Base-by-base conservation (phyloP, 1,140 invertebrate genomes). In the Hycleus cichorii region DNA sequence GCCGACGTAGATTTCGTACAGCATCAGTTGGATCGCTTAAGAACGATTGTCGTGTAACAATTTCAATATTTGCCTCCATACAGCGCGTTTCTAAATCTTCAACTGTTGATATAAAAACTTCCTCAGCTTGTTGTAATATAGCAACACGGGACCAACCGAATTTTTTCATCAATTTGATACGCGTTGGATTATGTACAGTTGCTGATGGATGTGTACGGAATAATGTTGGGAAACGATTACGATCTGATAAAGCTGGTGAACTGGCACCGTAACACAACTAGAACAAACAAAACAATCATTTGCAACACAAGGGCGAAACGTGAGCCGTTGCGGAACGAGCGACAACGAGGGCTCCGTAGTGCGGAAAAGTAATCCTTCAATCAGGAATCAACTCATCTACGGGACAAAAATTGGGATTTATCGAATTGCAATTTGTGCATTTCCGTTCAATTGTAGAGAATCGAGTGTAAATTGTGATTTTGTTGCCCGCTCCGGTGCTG, bases 151-250 rank as follows among this genome's bases (percentile, higher is more conserved):
- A 94, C 97, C 97, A 99, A 10, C 89, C 89, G 72, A 97, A 99
- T 70, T 93, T 95, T 74, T 98, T 86, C 81, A 99, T 91, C 10
- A 99, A 79, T 74, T 93, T 95, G 49, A 99, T 93, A 63, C 97
- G 79, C 0, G 96, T 98, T 1, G 97, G 97, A 78, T 99, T 99
- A 75, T 99, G 95, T 11, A 99, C 94, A 0, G 96, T 99, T 1
- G 96, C 97, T 7, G 96, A 98, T 1, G 97, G 97, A 79, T 99
- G 97, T 0, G 97, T 99, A 18, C 97, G 85, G 76, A 99, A 99
- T 49, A 99, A 82, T 2, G 96, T 99, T 3, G 95, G 95, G 77
- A 99, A 99, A 49, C 97, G 81, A 63, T 92, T 89, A 42, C 96
- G 82, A 78, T 99, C 95, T 3, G 96, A 98, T n/a, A 99, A 77